Percentiles rank a stretch among this genome's conserved stretches.
Evolutionary conservation across 1,140 invertebrate genomes (phyloP).

Genomic region (Nautilus pompilius): DNA sequence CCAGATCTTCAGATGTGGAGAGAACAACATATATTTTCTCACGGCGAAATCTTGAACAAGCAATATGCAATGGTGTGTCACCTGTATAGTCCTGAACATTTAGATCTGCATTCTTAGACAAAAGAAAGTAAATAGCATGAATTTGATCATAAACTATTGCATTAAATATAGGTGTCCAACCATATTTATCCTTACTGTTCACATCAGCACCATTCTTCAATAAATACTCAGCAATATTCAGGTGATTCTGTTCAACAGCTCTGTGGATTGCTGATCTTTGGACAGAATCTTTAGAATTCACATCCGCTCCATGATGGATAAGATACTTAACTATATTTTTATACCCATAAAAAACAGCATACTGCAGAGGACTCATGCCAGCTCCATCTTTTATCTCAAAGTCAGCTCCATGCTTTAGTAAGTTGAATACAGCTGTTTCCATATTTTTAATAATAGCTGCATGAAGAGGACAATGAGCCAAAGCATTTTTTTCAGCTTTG

Average conservation of each 20-base stretch:
- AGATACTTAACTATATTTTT: background rate
- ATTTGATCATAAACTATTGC: slow-evolving; percentile 11
- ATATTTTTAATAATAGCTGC: slow-evolving; percentile 8
- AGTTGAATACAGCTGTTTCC: slow-evolving; percentile 4
- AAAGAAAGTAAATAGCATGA: slow-evolving; percentile 2
- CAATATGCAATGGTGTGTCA: background rate
- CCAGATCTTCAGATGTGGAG: background rate
- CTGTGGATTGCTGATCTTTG: slow-evolving; percentile 15
- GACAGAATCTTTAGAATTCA: slow-evolving; percentile 15
- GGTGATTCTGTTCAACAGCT: slow-evolving; percentile 16
- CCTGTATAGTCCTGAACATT: slow-evolving; percentile 4
- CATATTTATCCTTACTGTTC: slow-evolving; percentile 17
- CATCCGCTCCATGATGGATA: slow-evolving; percentile 8
- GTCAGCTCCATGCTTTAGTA: slow-evolving; percentile 11
- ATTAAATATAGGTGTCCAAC: slow-evolving; percentile 23
- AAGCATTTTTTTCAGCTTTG: slow-evolving; percentile 16
- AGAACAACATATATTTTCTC: background rate
- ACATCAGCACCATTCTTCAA: slow-evolving; percentile 10
- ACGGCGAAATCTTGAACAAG: background rate
- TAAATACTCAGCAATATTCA: slow-evolving; percentile 15
- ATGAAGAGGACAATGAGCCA: slow-evolving; percentile 15
- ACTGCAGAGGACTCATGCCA: slow-evolving; percentile 13
- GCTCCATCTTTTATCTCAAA: slow-evolving; percentile 14
- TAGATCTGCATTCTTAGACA: background rate
- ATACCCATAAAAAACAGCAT: background rate